Conservation (phyloP, 1,140 invertebrate genomes). For the Drosophila elegans region DNA sequence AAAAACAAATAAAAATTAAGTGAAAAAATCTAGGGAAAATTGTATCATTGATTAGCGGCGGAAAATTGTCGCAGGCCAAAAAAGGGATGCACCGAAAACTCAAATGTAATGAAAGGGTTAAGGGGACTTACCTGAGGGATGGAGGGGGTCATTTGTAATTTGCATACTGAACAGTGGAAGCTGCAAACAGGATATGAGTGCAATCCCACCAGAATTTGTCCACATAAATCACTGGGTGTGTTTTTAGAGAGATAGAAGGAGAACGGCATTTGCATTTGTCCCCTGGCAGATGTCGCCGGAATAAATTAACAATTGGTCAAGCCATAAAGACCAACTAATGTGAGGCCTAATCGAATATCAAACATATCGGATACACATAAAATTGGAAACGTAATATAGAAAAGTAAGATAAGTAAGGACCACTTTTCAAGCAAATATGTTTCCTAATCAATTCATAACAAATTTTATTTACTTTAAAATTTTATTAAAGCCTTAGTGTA, state of each 20-base stretch:
- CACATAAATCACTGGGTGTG: conserved; percentile 61
- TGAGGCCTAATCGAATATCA: conserved; percentile 32
- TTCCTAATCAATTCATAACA: background rate
- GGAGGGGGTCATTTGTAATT: conserved; percentile 64
- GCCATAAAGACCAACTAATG: conserved; percentile 44
- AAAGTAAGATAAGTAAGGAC: background rate
- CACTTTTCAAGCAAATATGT: background rate
- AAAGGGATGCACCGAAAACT: conserved; percentile 25
- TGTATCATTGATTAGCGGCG: conserved; percentile 63
- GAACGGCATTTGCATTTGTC: conserved; percentile 53
- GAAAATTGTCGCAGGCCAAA: conserved; percentile 43
- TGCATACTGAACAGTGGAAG: conserved; percentile 56
- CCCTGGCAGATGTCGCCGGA: conserved; percentile 43
- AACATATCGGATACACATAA: background rate
- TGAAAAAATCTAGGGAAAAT: conserved; percentile 71
- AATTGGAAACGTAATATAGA: background rate
- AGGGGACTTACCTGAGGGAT: conserved; percentile 36
- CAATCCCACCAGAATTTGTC: conserved; percentile 13
- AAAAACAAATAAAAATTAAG: conserved; percentile 81
- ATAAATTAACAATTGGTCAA: conserved; percentile 58
- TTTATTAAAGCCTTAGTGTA: no score
- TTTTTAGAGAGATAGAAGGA: background rate
- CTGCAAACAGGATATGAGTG: conserved; percentile 49
- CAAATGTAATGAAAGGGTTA: conserved; percentile 48
- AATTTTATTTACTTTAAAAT: no score